These are phyloP conservation scores for Hemiscyllium ocellatum DNA, from an alignment of 2,113 vertebrate species.

Conservation along the genomic window DNA sequence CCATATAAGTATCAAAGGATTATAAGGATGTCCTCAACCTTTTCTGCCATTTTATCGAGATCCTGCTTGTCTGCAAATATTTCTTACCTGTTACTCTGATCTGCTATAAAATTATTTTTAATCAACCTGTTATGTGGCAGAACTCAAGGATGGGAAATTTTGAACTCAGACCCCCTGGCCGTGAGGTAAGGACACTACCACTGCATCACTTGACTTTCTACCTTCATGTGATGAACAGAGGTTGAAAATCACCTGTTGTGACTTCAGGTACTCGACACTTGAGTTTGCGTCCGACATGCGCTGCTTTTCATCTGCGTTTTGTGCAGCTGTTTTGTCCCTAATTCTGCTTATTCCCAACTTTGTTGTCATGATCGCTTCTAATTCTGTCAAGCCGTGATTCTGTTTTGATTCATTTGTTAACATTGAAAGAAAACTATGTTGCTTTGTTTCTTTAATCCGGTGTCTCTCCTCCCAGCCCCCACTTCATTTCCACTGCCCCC, in stretches of 20 bases:
- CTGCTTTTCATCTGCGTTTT: background rate
- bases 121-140: no score
- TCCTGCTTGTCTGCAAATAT: background rate
- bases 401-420: background rate
- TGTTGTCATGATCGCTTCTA: background rate
- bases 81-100: background rate
- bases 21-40: background rate
- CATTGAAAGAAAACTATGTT: background rate
- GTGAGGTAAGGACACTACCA: no score
- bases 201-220: background rate
- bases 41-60: background rate
- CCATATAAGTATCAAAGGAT: background rate
- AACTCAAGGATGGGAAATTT: no score
- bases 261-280: background rate
- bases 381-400: background rate
- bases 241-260: background rate
- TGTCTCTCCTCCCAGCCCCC: background rate
- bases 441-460: background rate
- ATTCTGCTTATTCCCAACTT: background rate
- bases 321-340: constrained; percentile 2
- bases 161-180: no score
- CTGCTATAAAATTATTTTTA: no score
- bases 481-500: no score
- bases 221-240: background rate
- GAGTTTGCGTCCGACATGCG: background rate